Percentiles rank a stretch among this genome's conserved stretches.
Evolutionary conservation across 2,113 vertebrate genomes (phyloP).

Genomic region (Arvicanthis niloticus): DNA sequence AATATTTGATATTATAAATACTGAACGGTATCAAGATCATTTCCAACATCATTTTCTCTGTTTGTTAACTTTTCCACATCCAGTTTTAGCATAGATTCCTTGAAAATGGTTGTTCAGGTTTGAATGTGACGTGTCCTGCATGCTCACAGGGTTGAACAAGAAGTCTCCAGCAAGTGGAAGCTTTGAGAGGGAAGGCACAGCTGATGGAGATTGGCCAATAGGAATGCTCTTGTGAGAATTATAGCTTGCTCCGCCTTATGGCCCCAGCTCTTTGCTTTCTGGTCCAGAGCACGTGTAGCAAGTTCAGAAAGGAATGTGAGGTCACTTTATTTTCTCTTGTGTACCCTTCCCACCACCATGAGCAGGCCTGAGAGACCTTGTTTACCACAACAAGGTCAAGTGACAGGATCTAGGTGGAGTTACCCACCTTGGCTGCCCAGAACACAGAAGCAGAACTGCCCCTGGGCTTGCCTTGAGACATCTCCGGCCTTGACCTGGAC

Average conservation of each 20-base stretch:
- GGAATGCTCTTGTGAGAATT: not conserved
- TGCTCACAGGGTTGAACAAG: not conserved
- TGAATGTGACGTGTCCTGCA: not conserved
- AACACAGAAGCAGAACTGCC: too few species aligned
- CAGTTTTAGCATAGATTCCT: constrained; percentile 37
- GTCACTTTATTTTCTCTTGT: not conserved
- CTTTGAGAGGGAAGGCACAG: not conserved
- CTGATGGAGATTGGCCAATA: too few species aligned
- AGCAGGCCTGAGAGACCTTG: too few species aligned
- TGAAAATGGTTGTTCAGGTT: not conserved
- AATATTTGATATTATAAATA: not conserved
- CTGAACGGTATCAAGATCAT: not conserved
- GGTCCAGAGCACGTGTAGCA: not conserved
- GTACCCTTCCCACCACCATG: too few species aligned
- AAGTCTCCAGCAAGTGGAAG: not conserved
- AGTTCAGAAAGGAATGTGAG: not conserved
- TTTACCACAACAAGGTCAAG: too few species aligned
- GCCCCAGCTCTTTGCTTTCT: not conserved
- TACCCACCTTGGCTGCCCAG: too few species aligned
- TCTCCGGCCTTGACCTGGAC: too few species aligned
- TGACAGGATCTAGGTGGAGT: too few species aligned
- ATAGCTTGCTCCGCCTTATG: too few species aligned
- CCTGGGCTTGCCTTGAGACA: too few species aligned
- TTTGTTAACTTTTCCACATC: constrained; percentile 17
- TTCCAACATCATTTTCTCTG: constrained; percentile 26